These are phyloP conservation scores for Coracopsis vasa DNA, from an alignment of 2,113 vertebrate species.

Conservation along the genomic window DNA sequence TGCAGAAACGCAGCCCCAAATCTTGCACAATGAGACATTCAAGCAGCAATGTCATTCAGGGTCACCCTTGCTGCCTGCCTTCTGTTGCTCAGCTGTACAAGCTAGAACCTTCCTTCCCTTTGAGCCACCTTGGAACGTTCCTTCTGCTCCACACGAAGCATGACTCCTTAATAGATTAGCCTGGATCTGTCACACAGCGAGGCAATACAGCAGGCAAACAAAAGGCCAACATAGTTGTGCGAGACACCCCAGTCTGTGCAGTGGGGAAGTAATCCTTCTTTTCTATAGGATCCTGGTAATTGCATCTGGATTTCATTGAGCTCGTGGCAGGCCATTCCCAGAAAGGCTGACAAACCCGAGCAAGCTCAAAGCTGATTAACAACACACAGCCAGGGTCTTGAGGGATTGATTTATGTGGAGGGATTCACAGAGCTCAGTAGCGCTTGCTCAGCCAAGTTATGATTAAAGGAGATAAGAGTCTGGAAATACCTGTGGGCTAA, in stretches of 20 bases:
- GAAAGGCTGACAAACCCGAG: neutral
- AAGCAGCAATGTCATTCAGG: neutral
- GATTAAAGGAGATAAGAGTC: neutral
- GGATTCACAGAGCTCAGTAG: neutral
- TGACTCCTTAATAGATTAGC: neutral
- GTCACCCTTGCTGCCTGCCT: neutral
- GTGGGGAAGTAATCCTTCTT: neutral
- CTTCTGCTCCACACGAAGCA: neutral
- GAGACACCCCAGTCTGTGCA: rapidly evolving
- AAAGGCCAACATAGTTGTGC: neutral
- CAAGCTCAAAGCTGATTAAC: neutral
- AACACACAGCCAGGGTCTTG: neutral
- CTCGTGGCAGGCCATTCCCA: neutral
- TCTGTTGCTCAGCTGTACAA: neutral
- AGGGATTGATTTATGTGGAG: neutral
- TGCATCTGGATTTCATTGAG: neutral
- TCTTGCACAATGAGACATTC: rapidly evolving
- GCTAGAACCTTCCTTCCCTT: neutral
- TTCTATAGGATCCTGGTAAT: neutral
- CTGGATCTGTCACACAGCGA: neutral
- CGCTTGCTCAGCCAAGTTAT: neutral
- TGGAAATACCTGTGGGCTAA: neutral
- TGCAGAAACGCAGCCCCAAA: neutral
- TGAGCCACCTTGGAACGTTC: neutral
- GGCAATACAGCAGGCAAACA: neutral